Evolutionary conservation across 2,888 invertebrate genomes (phyloP), one percentile per base, ranked within the genome.

Genomic region (Stenoptilia bipunctidactyla): DNA sequence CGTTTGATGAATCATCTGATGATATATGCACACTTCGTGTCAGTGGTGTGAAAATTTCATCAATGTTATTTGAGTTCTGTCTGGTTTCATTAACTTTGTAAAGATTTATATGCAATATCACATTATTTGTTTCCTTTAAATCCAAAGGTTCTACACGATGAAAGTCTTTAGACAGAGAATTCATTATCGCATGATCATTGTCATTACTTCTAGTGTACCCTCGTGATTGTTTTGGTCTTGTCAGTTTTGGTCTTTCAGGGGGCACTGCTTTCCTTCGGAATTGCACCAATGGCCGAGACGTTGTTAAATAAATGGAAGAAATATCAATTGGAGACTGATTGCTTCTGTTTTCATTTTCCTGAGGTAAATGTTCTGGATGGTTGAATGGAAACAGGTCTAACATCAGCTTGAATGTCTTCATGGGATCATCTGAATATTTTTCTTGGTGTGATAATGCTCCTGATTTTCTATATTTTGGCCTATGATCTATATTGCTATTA

Each of bases 71-170:
- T 34, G 4, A 10, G 4, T 30, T 30, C 4, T 20, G 20, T 8
- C 4, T 30, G 13, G 34, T 34, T 13, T 14, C 14, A 13, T 34
- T 34, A 34, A 34, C 13, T 6, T 86, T 87, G 53, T 86, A 89
- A 6, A 90, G 66, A 65, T 90, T 89, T n/a, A 90, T 65, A 44
- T 89, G 89, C 3, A 90, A 82, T 50, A 89, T 75, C 75, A 89
- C 87, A 54, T 88, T 88, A 33, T 86, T 82, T 51, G 20, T 8
- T 20, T 20, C 20, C 3, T 3, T 20, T 8, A 8, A 5, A 5
- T 20, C 20, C 8, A 20, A 20, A 3, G 8, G 20, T 3, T 20
- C 14, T 5, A 13, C 34, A 13, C 4, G 13, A 13, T 34, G 9
- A 2, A 8, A 5, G 14, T 34, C 14, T n/a, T n/a, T n/a, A n/a